A percentile compares a stretch with the other conserved stretches of the same genome.
Evolutionary conservation across 1,140 invertebrate genomes (phyloP).

Genomic region (Nebria ingens): DNA sequence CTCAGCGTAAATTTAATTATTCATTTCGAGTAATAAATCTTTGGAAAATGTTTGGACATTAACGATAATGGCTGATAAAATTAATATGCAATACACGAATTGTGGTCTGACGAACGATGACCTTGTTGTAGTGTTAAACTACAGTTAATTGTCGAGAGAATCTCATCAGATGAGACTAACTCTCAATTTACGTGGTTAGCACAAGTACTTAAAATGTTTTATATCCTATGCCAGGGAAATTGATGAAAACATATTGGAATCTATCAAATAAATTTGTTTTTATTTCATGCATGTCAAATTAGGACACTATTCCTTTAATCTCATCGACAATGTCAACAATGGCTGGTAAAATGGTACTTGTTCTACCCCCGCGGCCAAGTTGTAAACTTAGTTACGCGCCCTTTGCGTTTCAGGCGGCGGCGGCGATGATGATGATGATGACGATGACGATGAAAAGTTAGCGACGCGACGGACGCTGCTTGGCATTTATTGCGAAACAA

Average conservation of each 20-base stretch:
- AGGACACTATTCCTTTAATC: too few relatives aligned
- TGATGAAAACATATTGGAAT: too few relatives aligned
- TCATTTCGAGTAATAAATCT: not conserved
- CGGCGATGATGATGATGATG: not conserved
- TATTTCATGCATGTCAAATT: too few relatives aligned
- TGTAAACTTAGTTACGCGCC: not conserved
- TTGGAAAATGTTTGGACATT: not conserved
- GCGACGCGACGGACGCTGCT: not conserved
- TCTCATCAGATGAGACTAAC: not conserved
- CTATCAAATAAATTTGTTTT: too few relatives aligned
- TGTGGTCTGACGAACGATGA: not conserved
- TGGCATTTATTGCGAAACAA: not conserved
- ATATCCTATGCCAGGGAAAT: too few relatives aligned
- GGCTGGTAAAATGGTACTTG: slow-evolving; percentile 2
- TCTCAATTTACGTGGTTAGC: too few relatives aligned
- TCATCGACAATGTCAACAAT: too few relatives aligned
- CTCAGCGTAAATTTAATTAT: not conserved
- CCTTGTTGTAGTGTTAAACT: not conserved
- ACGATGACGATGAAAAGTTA: not conserved
- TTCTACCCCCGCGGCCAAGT: not conserved
- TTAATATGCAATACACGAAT: slow-evolving; percentile 3
- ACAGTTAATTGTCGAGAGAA: not conserved
- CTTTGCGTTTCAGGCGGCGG: not conserved
- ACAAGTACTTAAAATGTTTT: too few relatives aligned
- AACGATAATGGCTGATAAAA: slow-evolving; percentile 4